These are phyloP conservation scores for Ceyx melanurus DNA, from an alignment of 2,113 vertebrate genomes.

Conservation along the genomic window DNA sequence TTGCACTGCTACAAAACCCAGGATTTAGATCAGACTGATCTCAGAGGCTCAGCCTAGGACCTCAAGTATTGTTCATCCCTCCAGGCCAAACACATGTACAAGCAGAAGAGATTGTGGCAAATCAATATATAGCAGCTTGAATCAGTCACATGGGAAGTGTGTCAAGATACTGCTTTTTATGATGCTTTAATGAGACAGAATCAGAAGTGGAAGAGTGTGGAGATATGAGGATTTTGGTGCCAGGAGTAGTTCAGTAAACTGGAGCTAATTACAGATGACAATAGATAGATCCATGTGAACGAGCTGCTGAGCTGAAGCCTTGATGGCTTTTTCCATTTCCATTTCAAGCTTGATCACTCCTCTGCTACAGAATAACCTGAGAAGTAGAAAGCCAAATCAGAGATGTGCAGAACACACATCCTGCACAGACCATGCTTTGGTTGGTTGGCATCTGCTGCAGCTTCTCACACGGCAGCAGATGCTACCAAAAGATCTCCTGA, in stretches of 20 bases:
- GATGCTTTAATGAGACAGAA: background rate
- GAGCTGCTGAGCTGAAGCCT: background rate
- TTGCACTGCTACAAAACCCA: background rate
- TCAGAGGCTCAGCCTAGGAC: background rate
- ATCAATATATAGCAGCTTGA: background rate
- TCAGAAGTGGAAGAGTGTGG: background rate
- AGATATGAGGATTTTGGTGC: background rate
- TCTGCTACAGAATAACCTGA: background rate
- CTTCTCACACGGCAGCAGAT: background rate
- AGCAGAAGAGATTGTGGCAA: background rate
- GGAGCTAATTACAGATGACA: background rate
- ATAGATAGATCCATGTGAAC: background rate
- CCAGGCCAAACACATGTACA: background rate
- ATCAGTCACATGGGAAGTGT: background rate
- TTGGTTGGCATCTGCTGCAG: background rate
- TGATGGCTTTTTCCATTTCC: background rate
- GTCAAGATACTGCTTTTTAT: background rate
- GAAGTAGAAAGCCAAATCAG: background rate
- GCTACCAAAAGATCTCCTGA: background rate
- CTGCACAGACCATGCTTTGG: rapidly evolving
- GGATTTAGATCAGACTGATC: background rate
- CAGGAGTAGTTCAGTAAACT: background rate
- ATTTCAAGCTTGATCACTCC: background rate
- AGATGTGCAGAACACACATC: rapidly evolving
- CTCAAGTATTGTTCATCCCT: background rate